Conservation (phyloP, 2,888 invertebrate genomes). For the Lapara coniferarum region DNA sequence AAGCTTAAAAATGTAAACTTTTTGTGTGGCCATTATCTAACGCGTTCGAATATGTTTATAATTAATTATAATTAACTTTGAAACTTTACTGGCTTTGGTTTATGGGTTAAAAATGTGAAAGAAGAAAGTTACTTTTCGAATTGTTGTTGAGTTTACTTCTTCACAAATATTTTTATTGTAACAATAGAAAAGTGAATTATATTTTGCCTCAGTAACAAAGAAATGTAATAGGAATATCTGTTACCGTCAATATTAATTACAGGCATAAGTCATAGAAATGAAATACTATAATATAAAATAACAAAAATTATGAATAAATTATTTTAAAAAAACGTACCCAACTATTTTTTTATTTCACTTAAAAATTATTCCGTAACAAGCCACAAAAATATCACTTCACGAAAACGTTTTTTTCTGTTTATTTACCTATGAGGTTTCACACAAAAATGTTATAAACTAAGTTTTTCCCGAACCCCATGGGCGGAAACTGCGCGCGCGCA, state of each 20-base stretch:
- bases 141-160: no score
- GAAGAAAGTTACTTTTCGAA: no score
- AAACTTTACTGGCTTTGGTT: no score
- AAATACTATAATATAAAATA: background rate
- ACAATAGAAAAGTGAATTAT: no score
- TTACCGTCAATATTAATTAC: no score
- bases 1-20: background rate
- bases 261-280: no score
- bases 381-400: background rate
- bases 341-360: background rate
- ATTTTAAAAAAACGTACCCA: background rate
- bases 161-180: no score
- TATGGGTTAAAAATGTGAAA: no score
- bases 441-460: constrained; percentile 3
- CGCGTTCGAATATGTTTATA: no score
- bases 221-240: no score
- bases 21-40: no score
- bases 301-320: background rate
- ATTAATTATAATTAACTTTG: no score
- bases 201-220: background rate
- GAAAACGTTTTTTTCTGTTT: background rate
- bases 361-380: background rate
- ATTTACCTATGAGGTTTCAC: background rate
- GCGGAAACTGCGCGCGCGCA: constrained; percentile 22
- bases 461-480: background rate